These are phyloP conservation scores for Phataginus tricuspis DNA, from an alignment of 2,797 vertebrate species.

Conservation along the genomic window DNA sequence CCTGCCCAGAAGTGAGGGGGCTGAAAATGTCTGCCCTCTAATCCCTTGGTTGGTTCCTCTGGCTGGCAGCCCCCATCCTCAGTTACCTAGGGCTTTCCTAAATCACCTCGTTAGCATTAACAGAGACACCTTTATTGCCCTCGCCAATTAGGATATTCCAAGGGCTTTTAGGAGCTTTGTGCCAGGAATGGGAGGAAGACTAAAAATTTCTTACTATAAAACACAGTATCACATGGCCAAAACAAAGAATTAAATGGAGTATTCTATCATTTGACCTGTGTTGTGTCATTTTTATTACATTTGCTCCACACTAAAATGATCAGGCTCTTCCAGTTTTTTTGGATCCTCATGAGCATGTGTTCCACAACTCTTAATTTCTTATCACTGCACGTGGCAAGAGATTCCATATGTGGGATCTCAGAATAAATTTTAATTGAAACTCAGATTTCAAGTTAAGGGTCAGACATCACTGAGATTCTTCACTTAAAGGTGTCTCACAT, in stretches of 20 bases:
- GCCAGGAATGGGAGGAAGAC: neutral
- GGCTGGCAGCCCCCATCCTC: neutral
- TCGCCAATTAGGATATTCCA: neutral
- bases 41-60: neutral
- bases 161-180: neutral
- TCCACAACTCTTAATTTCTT: neutral
- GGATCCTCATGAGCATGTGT: neutral
- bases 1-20: neutral
- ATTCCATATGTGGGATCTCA: neutral
- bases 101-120: neutral
- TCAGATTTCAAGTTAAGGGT: constrained; percentile 28
- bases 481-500: constrained; percentile 1
- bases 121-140: neutral
- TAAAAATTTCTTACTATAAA: neutral
- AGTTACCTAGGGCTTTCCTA: neutral
- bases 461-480: neutral
- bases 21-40: neutral
- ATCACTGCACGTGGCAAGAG: neutral
- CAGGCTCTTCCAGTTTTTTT: neutral
- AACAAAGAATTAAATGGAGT: neutral
- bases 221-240: neutral
- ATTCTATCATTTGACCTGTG: neutral
- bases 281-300: neutral
- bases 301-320: neutral
- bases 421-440: constrained; percentile 49